phyloP scores from a whole-genome alignment of 1,140 invertebrate genomes.

The Lordiphosa stackelbergi region DNA sequence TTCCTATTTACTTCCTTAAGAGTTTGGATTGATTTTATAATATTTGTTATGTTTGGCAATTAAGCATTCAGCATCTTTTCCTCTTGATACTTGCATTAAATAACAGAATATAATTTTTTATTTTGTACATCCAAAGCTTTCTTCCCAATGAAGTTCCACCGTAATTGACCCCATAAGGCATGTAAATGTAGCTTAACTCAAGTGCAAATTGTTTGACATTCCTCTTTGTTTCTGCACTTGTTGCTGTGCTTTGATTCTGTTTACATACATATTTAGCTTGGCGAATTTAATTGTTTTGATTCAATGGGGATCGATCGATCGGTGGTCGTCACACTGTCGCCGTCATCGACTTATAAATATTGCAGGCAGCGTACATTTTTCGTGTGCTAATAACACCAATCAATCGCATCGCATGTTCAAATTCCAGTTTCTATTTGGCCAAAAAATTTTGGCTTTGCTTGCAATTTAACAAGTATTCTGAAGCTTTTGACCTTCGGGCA shows the following conservation, averaged over 20 bases:
- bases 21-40: too few species aligned
- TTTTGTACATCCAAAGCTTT: neutral
- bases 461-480: slow-evolving; percentile 17
- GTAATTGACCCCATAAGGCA: slow-evolving; percentile 5
- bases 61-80: neutral
- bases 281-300: slow-evolving; percentile 32
- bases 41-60: neutral
- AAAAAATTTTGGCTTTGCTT: slow-evolving; percentile 10
- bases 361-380: slow-evolving; percentile 18
- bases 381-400: slow-evolving; percentile 34
- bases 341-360: slow-evolving; percentile 45
- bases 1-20: too few species aligned
- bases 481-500: slow-evolving; percentile 22
- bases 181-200: slow-evolving; percentile 43
- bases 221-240: slow-evolving; percentile 5
- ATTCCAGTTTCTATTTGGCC: slow-evolving; percentile 22
- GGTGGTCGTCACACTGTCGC: neutral
- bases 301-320: slow-evolving; percentile 31
- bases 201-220: slow-evolving; percentile 38
- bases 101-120: too few species aligned
- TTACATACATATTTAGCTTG: slow-evolving; percentile 33
- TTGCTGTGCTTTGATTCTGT: neutral
- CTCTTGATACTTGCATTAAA: too few species aligned
- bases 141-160: neutral
- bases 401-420: slow-evolving; percentile 26